Evolutionary conservation across 2,888 invertebrate species (phyloP).

Genomic region (Vesta saturnalis): DNA sequence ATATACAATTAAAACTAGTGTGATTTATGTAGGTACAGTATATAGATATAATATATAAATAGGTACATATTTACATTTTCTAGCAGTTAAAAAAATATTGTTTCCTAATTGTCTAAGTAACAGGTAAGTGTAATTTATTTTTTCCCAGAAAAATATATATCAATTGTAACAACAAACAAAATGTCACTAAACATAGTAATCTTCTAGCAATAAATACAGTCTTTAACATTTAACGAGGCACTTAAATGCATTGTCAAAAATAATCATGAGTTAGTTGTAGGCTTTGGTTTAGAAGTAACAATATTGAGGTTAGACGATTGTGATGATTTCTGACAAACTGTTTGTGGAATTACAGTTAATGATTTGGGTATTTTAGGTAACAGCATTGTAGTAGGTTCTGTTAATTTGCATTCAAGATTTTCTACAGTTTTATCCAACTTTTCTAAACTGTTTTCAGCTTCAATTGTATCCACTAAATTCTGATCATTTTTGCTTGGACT

Average conservation of each 20-base stretch:
- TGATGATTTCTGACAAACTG: constrained; percentile 57
- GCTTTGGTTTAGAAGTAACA: constrained; percentile 48
- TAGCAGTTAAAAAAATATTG: constrained; percentile 34
- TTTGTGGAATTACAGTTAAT: constrained; percentile 82
- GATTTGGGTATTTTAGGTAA: constrained; percentile 85
- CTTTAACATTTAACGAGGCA: constrained; percentile 18
- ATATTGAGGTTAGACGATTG: constrained; percentile 56
- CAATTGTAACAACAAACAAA: constrained; percentile 19
- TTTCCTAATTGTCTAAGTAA: constrained; percentile 33
- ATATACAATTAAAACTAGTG: constrained; percentile 33
- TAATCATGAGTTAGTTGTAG: constrained; percentile 55
- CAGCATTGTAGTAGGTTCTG: constrained; percentile 61
- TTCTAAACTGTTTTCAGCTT: constrained; percentile 58
- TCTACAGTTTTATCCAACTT: constrained; percentile 64
- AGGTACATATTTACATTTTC: constrained; percentile 35
- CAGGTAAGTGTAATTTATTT: constrained; percentile 31
- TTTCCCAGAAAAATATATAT: constrained; percentile 23
- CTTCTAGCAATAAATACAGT: constrained; percentile 16
- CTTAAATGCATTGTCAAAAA: constrained; percentile 50
- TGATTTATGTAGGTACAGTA: constrained; percentile 30
- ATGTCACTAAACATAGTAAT: constrained; percentile 16
- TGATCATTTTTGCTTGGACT: constrained; percentile 25
- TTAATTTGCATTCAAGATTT: constrained; percentile 57
- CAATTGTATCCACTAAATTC: constrained; percentile 36
- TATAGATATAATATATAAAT: constrained; percentile 31